Evolutionary conservation across 2,797 vertebrate species (phyloP).

Genomic region (Podarcis siculus): DNA sequence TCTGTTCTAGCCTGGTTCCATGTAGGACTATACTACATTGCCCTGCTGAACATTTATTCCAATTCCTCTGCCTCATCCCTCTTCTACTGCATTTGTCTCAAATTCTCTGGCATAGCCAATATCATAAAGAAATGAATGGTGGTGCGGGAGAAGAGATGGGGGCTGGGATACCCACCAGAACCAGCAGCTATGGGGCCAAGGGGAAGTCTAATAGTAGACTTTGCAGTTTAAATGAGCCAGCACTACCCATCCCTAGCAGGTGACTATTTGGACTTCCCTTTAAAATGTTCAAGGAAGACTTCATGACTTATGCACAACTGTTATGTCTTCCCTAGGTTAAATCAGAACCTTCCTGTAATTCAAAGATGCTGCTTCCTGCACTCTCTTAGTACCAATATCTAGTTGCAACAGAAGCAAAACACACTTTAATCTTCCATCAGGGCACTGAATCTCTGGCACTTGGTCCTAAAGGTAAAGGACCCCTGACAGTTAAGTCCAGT

Average conservation of each 20-base stretch:
- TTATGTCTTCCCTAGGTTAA: background rate
- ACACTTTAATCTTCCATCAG: background rate
- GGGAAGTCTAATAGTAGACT: background rate
- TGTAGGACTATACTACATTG: background rate
- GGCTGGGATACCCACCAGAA: background rate
- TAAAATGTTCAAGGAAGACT: background rate
- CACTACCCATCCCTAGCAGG: background rate
- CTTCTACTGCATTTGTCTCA: background rate
- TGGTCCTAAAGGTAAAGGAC: too few relatives aligned
- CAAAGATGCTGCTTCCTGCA: background rate
- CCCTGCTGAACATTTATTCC: background rate
- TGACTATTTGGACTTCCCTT: background rate
- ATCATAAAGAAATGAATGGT: background rate
- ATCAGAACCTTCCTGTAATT: background rate
- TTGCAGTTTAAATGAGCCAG: slow-evolving; percentile 36
- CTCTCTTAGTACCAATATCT: background rate
- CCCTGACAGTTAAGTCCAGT: too few relatives aligned
- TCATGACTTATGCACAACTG: background rate
- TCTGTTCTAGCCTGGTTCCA: background rate
- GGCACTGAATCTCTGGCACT: background rate
- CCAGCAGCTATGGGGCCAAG: background rate
- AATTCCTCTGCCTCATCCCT: too few relatives aligned
- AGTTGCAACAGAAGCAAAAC: background rate
- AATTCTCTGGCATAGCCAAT: background rate
- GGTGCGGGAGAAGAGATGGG: background rate